phyloP scores from a whole-genome alignment of 2,113 vertebrate genomes.

The Sebastes fasciatus region DNA sequence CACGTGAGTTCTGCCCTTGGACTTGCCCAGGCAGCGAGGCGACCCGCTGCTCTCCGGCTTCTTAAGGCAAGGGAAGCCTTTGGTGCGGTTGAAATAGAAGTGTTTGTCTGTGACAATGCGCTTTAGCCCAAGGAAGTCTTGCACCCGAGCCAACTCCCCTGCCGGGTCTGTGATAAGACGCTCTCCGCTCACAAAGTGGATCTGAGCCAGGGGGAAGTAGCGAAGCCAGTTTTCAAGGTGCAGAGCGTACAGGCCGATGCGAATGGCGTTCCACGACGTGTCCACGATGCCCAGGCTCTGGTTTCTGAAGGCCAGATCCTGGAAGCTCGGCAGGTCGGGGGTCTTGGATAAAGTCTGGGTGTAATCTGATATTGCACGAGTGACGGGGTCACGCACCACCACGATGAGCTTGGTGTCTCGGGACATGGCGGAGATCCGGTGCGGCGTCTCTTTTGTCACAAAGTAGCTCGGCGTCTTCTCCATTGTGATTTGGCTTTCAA shows the following conservation, averaged over 20 bases:
- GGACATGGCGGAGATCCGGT: conserved; percentile 91
- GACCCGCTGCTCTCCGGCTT: conserved; percentile 87
- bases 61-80: conserved; percentile 95
- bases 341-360: conserved; percentile 87
- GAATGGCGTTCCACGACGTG: conserved; percentile 93
- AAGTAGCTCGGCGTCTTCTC: conserved; percentile 97
- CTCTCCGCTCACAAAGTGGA: conserved; percentile 95
- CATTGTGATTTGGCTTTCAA: conserved; percentile 93
- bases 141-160: conserved; percentile 91
- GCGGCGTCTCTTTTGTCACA: conserved; percentile 90
- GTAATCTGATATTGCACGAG: conserved; percentile 82
- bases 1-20: conserved; percentile 94
- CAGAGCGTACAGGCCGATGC: conserved; percentile 92
- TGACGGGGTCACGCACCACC: conserved; percentile 89
- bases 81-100: conserved; percentile 98
- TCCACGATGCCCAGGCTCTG: conserved; percentile 91
- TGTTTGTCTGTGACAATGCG: conserved; percentile 94
- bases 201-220: conserved; percentile 93
- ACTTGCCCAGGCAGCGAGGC: conserved; percentile 94
- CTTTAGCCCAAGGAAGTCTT: conserved; percentile 94
- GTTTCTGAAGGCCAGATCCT: conserved; percentile 93
- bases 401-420: conserved; percentile 91
- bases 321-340: conserved; percentile 93
- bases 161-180: conserved; percentile 93
- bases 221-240: conserved; percentile 95